Conservation (phyloP, 2,888 invertebrate genomes). For the Drosophila nr. medialis region DNA sequence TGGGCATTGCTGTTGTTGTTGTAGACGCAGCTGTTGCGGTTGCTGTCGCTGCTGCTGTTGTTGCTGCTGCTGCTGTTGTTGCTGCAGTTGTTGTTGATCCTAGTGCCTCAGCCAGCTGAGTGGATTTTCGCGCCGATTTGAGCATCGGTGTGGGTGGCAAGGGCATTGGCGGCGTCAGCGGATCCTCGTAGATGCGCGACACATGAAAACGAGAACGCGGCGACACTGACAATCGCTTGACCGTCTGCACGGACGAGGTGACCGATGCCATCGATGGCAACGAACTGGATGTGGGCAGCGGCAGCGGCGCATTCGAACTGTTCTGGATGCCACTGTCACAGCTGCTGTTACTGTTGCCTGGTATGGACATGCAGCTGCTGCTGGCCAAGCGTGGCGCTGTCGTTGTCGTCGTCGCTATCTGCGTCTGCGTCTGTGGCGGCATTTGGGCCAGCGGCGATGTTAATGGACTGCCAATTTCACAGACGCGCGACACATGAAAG, state of each 20-base stretch:
- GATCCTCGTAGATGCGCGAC: constrained; percentile 83
- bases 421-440: constrained; percentile 63
- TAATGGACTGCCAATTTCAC: constrained; percentile 78
- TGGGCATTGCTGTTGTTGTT: constrained; percentile 41
- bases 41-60: constrained; percentile 1
- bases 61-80: constrained; percentile 12
- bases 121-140: constrained; percentile 61
- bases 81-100: background rate
- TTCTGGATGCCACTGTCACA: constrained; percentile 34
- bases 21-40: constrained; percentile 13
- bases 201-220: constrained; percentile 84
- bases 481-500: constrained; percentile 84
- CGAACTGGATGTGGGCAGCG: constrained; percentile 80
- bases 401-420: constrained; percentile 33
- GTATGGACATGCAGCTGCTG: constrained; percentile 72
- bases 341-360: constrained; percentile 15
- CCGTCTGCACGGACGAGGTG: constrained; percentile 82
- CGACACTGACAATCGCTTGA: constrained; percentile 82
- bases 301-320: constrained; percentile 42
- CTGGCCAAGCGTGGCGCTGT: constrained; percentile 61
- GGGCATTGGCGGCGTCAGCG: constrained; percentile 81
- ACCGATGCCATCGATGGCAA: constrained; percentile 81
- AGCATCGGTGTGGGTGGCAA: constrained; percentile 81
- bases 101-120: constrained; percentile 49
- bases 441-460: constrained; percentile 78